phyloP scores from a whole-genome alignment of 2,113 vertebrate genomes.

The Chinchilla lanigera region DNA sequence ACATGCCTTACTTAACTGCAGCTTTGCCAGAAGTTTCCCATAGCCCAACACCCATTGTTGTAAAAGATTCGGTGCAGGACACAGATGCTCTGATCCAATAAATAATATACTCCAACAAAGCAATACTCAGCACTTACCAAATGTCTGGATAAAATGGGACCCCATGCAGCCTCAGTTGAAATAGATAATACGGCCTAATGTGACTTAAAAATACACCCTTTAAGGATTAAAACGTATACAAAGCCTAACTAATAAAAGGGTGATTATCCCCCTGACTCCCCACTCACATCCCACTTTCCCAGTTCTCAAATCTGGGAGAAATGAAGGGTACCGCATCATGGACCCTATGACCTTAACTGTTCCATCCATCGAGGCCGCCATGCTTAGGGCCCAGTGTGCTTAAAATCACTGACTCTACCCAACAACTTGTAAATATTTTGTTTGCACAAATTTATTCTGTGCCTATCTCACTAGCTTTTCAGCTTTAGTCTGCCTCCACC shows the following conservation, averaged over 20 bases:
- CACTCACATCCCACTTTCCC: not conserved
- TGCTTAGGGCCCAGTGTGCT: not conserved
- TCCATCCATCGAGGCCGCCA: not conserved
- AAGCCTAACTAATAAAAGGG: not conserved
- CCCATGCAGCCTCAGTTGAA: not conserved
- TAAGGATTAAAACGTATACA: not conserved
- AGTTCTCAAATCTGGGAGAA: not conserved
- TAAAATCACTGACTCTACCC: not conserved
- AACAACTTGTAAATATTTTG: not conserved
- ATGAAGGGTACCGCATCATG: not conserved
- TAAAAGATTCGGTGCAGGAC: not conserved
- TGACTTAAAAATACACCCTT: not conserved
- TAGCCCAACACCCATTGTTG: not conserved
- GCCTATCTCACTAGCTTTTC: not conserved
- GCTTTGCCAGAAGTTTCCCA: not conserved
- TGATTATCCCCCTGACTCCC: not conserved
- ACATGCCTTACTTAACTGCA: not conserved
- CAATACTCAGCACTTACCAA: not conserved
- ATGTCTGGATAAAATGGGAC: not conserved
- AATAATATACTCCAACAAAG: not conserved
- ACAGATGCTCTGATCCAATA: not conserved
- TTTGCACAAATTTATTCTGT: not conserved
- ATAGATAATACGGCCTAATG: not conserved
- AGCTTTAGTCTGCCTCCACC: not conserved
- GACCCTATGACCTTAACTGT: not conserved